Percentiles rank a stretch among this genome's conserved stretches.
These are phyloP conservation scores for Nanorana parkeri DNA, from an alignment of 2,113 vertebrate genomes.

Conservation along the genomic window DNA sequence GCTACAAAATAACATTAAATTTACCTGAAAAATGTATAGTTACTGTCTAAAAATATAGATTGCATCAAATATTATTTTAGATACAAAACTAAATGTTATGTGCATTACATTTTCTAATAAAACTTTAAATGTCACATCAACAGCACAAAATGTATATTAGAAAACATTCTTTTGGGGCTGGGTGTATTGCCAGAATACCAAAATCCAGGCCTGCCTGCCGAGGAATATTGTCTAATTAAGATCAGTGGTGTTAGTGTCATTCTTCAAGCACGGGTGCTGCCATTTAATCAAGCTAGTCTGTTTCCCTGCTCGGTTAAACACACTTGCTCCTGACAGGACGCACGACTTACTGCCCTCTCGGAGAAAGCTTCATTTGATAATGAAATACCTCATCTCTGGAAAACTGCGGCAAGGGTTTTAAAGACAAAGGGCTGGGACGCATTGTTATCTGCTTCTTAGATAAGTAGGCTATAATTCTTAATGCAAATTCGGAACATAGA, in stretches of 20 bases:
- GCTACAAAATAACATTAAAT: no score
- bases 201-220: not conserved
- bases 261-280: not conserved
- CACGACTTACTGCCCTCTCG: not conserved
- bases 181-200: not conserved
- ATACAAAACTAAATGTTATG: no score
- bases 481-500: not conserved
- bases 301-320: not conserved
- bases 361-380: slow-evolving; percentile 35
- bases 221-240: slow-evolving; percentile 19
- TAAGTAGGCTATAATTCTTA: slow-evolving; percentile 12
- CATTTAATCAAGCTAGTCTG: slow-evolving; percentile 27
- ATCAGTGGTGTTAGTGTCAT: slow-evolving; percentile 13
- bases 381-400: slow-evolving; percentile 17
- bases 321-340: slow-evolving; percentile 22
- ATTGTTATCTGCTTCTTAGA: slow-evolving; percentile 23
- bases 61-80: no score
- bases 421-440: not conserved
- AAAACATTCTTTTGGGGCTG: not conserved
- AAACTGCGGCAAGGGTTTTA: not conserved
- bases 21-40: no score
- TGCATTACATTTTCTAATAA: no score
- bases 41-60: no score
- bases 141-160: no score
- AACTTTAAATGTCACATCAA: no score